These are phyloP conservation scores for Hybognathus amarus DNA, from an alignment of 2,797 vertebrate species.

Conservation along the genomic window DNA sequence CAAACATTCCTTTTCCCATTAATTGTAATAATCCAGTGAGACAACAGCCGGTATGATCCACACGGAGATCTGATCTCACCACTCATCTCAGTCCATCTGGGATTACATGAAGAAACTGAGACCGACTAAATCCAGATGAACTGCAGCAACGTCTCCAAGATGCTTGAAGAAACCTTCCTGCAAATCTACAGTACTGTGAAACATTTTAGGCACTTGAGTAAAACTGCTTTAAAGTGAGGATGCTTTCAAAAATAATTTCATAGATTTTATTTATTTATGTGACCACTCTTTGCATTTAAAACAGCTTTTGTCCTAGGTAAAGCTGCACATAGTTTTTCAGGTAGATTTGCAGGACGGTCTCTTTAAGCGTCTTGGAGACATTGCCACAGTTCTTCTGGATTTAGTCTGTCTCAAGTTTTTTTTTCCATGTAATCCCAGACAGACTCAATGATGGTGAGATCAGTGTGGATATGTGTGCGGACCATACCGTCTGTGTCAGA, in stretches of 20 bases:
- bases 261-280: background rate
- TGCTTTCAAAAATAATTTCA: background rate
- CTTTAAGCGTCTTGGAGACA: background rate
- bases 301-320: background rate
- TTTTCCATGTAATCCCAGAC: no score
- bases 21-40: no score
- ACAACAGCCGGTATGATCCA: no score
- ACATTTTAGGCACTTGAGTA: background rate
- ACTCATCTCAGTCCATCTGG: no score
- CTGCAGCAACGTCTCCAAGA: background rate
- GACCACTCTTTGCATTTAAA: background rate
- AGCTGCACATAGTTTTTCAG: background rate
- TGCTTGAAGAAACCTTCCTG: background rate
- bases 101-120: no score
- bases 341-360: background rate
- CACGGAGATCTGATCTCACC: no score
- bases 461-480: no score
- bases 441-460: background rate
- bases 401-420: no score
- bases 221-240: no score
- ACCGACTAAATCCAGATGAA: background rate
- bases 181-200: background rate
- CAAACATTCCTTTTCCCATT: no score
- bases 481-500: background rate
- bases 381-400: no score